Evolutionary conservation across 2,888 invertebrate genomes (phyloP), one percentile per base, ranked within the genome.

Genomic region (Bibio marci): DNA sequence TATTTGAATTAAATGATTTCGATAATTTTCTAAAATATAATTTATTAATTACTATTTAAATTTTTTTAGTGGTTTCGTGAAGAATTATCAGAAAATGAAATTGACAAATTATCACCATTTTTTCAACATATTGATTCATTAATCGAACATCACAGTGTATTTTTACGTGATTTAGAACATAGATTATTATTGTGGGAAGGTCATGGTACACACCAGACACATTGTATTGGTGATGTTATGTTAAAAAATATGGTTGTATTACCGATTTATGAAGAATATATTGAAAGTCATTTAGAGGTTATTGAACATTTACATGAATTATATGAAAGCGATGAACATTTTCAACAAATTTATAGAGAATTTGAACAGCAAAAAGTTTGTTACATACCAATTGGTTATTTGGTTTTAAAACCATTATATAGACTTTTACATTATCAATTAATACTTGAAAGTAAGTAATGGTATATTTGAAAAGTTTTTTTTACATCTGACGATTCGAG

Each of bases 361-460:
- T 85, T 88, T 59, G 87, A 88, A 58, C 69, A 75, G 40, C 79
- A 81, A 56, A 85, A 82, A 62, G 73, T 82, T 37, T 88, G 87
- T 58, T 88, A 88, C 54, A 66, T 94, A 47, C 91, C 85, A 3
- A 69, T 91, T 39, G 76, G 80, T 35, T 79, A 80, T 43, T 76
- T 90, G 52, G 69, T 90, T 25, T 64, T 85, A 42, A 82, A 83
- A 55, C 85, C 87, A 11, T 68, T 87, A n/a, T 79, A 80, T 61
- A 70, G 94, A 39, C 65, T 91, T 47, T 65, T 88, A 41, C 88
- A 91, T 57, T 88, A 91, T 62, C 75, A 79, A 55, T 66, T 71
- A 52, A 64, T 86, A 54, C 62, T 88, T 44, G 76, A 82, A 58
- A 68, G 83, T 81, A 64, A 67, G 76, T 66, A 11, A 6, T 22